Conservation (phyloP, 2,888 invertebrate species). For the Poecilus cupreus region DNA sequence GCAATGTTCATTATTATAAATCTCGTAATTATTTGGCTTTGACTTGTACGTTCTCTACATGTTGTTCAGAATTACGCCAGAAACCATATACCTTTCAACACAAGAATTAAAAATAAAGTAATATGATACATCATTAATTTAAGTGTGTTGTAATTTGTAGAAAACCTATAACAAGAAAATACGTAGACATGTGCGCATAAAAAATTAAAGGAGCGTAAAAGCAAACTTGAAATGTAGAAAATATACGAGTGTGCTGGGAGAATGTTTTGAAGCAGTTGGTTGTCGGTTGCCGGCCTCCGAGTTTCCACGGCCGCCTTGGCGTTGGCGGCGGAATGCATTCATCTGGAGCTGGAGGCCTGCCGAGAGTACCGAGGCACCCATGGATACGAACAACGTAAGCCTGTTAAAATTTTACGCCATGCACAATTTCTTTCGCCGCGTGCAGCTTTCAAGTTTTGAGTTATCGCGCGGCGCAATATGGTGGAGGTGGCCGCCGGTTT, state of each 20-base stretch:
- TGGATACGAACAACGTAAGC: conserved; percentile 60
- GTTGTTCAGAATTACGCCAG: no score
- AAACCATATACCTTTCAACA: no score
- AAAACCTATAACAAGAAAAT: conserved; percentile 8
- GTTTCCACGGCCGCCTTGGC: no score
- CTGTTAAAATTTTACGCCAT: conserved; percentile 63
- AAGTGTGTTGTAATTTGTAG: background rate
- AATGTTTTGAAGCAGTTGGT: background rate
- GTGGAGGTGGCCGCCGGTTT: conserved; percentile 38
- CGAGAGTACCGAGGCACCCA: conserved; percentile 37
- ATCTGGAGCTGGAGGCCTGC: conserved; percentile 23
- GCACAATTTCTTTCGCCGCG: conserved; percentile 64
- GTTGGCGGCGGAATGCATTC: conserved; percentile 25
- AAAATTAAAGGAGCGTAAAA: conserved; percentile 17
- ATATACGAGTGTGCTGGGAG: conserved; percentile 12
- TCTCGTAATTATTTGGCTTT: background rate
- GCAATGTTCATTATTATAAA: conserved; percentile 9
- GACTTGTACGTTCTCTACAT: background rate
- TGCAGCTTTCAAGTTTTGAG: conserved; percentile 62
- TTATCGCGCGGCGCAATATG: conserved; percentile 54
- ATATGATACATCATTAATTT: background rate
- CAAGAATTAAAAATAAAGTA: no score
- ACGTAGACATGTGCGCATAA: conserved; percentile 20
- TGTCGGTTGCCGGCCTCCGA: background rate
- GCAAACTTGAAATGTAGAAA: conserved; percentile 35